Percentiles rank a stretch among this genome's conserved stretches.
phyloP scores from a whole-genome alignment of 2,113 vertebrate genomes.

The Pygoscelis adeliae region DNA sequence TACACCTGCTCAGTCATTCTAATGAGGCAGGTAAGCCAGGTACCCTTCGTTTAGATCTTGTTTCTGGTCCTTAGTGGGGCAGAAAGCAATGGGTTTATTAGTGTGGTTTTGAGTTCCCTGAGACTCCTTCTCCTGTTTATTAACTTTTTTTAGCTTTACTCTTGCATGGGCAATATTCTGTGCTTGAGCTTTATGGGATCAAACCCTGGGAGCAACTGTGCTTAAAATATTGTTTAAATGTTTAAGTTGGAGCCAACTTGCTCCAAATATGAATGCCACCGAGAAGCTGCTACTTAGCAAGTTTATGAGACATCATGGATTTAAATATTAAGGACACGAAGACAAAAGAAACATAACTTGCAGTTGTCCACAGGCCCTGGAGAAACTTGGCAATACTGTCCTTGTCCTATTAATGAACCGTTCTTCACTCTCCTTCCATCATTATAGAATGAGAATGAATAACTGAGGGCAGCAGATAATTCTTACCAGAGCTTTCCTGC shows the following conservation, averaged over 20 bases:
- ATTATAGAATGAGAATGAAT: neutral
- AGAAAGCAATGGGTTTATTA: neutral
- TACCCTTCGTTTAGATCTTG: neutral
- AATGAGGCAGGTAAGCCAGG: neutral
- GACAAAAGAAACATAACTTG: neutral
- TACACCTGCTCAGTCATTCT: neutral
- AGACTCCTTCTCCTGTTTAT: neutral
- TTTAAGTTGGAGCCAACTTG: neutral
- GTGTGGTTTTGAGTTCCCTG: neutral
- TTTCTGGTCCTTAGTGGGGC: neutral
- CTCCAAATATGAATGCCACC: neutral
- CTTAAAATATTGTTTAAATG: neutral
- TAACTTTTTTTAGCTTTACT: neutral
- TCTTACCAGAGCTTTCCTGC: neutral
- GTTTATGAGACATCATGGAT: neutral
- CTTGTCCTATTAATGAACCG: neutral
- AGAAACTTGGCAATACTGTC: neutral
- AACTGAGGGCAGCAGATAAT: neutral
- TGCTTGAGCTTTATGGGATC: neutral
- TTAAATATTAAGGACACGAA: neutral
- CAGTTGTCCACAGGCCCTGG: neutral
- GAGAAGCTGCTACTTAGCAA: neutral
- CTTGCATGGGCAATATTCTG: neutral
- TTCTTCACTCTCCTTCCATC: neutral
- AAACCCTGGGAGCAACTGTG: neutral